These are phyloP conservation scores for Rotaria socialis DNA, from an alignment of 2,888 invertebrate genomes.

Conservation along the genomic window DNA sequence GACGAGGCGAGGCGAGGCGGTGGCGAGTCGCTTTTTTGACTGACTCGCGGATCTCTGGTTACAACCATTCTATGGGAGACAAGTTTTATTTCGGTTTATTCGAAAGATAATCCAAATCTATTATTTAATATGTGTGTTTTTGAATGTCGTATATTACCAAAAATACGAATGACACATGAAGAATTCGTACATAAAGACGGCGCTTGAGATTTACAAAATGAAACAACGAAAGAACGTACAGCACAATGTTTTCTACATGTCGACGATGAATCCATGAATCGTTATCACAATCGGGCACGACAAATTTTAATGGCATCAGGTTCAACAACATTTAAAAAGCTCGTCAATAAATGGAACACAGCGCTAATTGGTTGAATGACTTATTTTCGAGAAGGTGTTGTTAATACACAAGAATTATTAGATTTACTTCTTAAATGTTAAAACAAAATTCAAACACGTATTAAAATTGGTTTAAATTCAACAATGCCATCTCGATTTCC, in stretches of 20 bases:
- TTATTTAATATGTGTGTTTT: constrained; percentile 99
- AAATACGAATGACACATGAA: constrained; percentile 68
- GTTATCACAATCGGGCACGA: constrained; percentile 95
- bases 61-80: constrained; percentile 99
- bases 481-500: constrained; percentile 99
- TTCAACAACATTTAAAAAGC: constrained; percentile 99
- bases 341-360: constrained; percentile 99
- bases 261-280: constrained; percentile 91
- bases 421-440: constrained; percentile 97
- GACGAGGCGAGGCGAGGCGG: too few relatives aligned
- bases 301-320: constrained; percentile 99
- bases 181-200: constrained; percentile 87
- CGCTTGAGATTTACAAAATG: constrained; percentile 99
- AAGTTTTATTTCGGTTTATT: constrained; percentile 97
- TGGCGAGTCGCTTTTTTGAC: too few relatives aligned
- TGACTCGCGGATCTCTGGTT: too few relatives aligned
- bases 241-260: constrained; percentile 97
- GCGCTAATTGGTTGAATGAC: constrained; percentile 99
- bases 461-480: constrained; percentile 98
- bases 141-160: constrained; percentile 95
- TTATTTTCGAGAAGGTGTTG: constrained; percentile 97
- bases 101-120: constrained; percentile 97
- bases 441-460: constrained; percentile 98
- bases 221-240: constrained; percentile 92
- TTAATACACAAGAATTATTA: constrained; percentile 93